phyloP scores from a whole-genome alignment of 1,140 invertebrate species.

The Apis cerana region DNA sequence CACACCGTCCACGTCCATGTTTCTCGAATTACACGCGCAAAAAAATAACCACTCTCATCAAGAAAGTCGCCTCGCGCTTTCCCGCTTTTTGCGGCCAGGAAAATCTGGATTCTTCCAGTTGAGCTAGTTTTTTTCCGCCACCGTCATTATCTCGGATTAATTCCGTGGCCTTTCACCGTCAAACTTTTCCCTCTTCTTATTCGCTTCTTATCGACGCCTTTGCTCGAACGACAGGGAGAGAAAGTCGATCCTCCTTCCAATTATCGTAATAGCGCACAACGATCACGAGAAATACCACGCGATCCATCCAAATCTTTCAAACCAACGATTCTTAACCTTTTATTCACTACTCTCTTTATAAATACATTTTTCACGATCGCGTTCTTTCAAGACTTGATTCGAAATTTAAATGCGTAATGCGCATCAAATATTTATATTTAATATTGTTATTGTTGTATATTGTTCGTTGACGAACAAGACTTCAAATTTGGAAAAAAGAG shows the following conservation, averaged over 20 bases:
- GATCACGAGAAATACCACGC: too few species aligned
- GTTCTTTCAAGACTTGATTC: too few species aligned
- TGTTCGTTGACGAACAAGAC: too few species aligned
- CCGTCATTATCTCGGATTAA: slow-evolving; percentile 41
- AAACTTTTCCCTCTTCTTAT: slow-evolving; percentile 20
- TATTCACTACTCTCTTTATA: too few species aligned
- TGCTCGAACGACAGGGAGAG: neutral
- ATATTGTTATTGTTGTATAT: too few species aligned
- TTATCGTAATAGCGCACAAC: slow-evolving; percentile 7
- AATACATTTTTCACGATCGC: too few species aligned
- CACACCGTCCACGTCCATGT: too few species aligned
- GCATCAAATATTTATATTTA: too few species aligned
- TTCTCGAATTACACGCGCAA: neutral
- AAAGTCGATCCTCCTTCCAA: slow-evolving; percentile 33
- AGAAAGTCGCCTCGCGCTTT: slow-evolving; percentile 31
- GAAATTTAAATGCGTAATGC: too few species aligned
- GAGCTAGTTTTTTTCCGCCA: slow-evolving; percentile 9
- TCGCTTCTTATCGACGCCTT: slow-evolving; percentile 14
- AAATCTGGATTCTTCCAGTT: slow-evolving; percentile 23
- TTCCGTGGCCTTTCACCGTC: slow-evolving; percentile 40
- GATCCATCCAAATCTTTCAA: neutral
- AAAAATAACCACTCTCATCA: neutral
- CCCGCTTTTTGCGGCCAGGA: slow-evolving; percentile 12
- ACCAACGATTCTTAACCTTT: too few species aligned
- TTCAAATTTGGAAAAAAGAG: too few species aligned